Evolutionary conservation across 2,888 invertebrate species (phyloP).

Genomic region (Ochlodes sylvanus): DNA sequence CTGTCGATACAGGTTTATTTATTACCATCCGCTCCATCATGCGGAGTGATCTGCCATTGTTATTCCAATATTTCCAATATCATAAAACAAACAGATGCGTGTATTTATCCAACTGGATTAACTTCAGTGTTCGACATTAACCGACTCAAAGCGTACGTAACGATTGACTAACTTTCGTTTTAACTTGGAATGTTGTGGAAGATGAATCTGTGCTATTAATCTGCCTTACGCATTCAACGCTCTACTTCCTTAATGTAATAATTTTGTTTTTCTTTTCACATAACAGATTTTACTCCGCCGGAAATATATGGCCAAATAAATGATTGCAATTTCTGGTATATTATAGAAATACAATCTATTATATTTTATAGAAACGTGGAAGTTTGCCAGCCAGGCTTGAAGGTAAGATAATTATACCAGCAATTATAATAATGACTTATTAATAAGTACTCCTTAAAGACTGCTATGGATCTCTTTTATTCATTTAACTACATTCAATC

Average conservation of each 20-base stretch:
- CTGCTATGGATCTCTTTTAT: too few relatives aligned
- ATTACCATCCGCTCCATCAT: conserved; percentile 41
- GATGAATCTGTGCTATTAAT: conserved; percentile 24
- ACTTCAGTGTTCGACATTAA: conserved; percentile 4
- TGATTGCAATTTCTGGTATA: not conserved
- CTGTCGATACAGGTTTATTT: conserved; percentile 41
- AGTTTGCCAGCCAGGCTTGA: too few relatives aligned
- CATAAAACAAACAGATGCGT: conserved; percentile 29
- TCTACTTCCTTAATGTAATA: conserved; percentile 29
- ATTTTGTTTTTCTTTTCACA: conserved; percentile 16
- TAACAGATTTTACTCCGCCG: not conserved
- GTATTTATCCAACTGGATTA: conserved; percentile 19
- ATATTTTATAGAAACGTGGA: too few relatives aligned
- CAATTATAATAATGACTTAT: too few relatives aligned
- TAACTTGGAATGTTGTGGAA: conserved; percentile 22
- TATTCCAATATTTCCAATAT: conserved; percentile 17
- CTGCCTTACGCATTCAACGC: conserved; percentile 24
- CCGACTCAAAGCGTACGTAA: conserved; percentile 10
- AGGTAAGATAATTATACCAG: too few relatives aligned
- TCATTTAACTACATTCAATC: too few relatives aligned
- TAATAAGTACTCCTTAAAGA: too few relatives aligned
- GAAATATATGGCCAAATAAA: conserved; percentile 16
- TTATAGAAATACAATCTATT: too few relatives aligned
- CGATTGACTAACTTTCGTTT: conserved; percentile 21
- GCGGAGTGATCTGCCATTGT: conserved; percentile 15